These are phyloP conservation scores for Pholis gunnellus DNA, from an alignment of 2,113 vertebrate genomes.

Conservation along the genomic window DNA sequence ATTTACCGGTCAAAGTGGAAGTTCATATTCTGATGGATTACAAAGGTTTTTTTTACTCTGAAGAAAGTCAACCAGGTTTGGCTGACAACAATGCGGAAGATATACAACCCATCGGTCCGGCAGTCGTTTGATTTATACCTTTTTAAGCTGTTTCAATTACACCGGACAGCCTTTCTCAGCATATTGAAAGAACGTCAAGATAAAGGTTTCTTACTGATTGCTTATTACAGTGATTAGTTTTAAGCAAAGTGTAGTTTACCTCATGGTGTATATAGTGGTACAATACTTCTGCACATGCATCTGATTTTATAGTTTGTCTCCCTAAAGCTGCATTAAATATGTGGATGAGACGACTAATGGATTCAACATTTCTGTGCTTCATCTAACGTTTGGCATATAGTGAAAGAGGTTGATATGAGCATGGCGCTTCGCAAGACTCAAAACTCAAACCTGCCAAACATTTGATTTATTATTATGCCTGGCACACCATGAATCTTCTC, in stretches of 20 bases:
- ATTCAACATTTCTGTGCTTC: conserved; percentile 26
- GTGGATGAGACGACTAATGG: conserved; percentile 19
- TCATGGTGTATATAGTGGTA: neutral
- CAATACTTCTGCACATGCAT: conserved; percentile 1
- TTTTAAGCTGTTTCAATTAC: neutral
- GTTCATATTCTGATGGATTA: conserved; percentile 17
- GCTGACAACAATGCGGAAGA: conserved; percentile 7
- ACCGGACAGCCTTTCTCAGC: neutral
- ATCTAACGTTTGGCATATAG: neutral
- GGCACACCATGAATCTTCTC: neutral
- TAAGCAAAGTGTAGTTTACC: neutral
- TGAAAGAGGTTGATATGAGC: conserved; percentile 4
- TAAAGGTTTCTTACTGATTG: neutral
- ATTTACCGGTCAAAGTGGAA: conserved; percentile 21
- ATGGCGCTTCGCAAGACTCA: neutral
- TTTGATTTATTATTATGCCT: neutral
- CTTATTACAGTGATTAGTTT: neutral
- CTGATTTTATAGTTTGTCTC: conserved; percentile 29
- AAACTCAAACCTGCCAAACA: conserved; percentile 1
- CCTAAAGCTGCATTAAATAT: conserved; percentile 1
- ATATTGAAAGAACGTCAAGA: neutral
- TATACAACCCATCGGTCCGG: neutral
- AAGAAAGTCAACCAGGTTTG: conserved; percentile 22
- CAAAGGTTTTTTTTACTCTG: conserved; percentile 13
- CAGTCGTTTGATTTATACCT: neutral